Conservation (phyloP, 2,888 invertebrate genomes). For the Steinernema scapterisci region DNA sequence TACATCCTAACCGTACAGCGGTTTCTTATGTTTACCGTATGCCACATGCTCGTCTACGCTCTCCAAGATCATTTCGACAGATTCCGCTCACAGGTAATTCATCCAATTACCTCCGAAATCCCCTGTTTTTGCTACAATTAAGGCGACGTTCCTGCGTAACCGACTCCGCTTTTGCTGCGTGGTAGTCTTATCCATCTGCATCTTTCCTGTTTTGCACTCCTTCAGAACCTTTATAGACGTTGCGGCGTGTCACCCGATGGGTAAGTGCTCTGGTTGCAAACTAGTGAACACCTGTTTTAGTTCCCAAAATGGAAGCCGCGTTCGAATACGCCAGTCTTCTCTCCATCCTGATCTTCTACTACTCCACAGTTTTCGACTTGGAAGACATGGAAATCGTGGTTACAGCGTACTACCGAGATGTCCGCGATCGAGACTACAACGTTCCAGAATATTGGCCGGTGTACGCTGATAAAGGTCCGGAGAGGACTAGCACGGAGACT, state of each 20-base stretch:
- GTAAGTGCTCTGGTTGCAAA: neutral
- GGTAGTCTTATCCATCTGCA: neutral
- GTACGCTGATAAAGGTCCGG: no score
- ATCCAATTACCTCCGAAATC: neutral
- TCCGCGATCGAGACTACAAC: neutral
- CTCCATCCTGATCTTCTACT: neutral
- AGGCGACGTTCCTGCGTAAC: neutral
- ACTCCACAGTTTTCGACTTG: constrained; percentile 13
- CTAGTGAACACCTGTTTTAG: neutral
- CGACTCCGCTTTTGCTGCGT: neutral
- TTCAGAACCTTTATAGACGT: neutral
- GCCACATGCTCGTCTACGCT: neutral
- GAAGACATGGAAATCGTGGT: neutral
- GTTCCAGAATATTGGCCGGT: no score
- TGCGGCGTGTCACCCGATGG: neutral
- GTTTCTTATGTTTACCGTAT: neutral
- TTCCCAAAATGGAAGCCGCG: neutral
- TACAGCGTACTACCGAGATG: neutral
- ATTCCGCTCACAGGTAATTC: neutral
- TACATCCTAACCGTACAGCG: neutral
- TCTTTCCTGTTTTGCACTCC: neutral
- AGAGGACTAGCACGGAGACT: no score
- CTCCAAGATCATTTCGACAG: neutral
- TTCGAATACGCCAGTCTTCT: neutral
- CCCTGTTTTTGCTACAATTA: neutral